Evolutionary conservation across 2,888 invertebrate species (phyloP), one percentile per base, ranked within the genome.

Genomic region (Sphinx pinastri): DNA sequence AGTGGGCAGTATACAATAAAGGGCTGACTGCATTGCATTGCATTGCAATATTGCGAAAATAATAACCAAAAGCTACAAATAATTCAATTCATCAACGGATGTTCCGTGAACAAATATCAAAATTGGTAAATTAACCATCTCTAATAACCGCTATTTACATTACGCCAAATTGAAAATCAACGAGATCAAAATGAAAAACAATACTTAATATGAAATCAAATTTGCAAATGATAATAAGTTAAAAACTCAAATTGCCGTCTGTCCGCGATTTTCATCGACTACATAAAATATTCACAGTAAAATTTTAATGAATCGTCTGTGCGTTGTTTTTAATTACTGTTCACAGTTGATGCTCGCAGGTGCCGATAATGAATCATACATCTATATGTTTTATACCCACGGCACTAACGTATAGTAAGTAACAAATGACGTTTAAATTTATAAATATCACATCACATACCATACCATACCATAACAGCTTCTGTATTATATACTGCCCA

Each of bases 241-340:
- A 83, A 82, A 79, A 78, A 73, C 79, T 76, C 71, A 79, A 85
- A 86, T 82, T 81, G 79, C 75, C 73, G 74, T 69, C 70, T 69
- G 73, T 77, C 77, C 76, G 73, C 60, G 69, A 70, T 73, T 77
- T 76, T 73, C 75, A 77, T 72, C 60, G 60, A 54, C 72, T 73
- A 72, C 68, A 68, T 70, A 74, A 77, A 77, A 78, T 77, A 77
- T 78, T 77, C 68, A 71, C 74, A 77, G 78, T 77, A 67, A 79
- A 76, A 77, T 79, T 78, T 79, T 79, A 80, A 81, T 83, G 73
- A 80, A 76, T 78, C 71, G 72, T 69, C 71, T 67, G 72, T 74
- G 72, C 70, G 72, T 71, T 72, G 66, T 69, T 77, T 81, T 79
- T 76, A 77, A 81, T 81, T 78, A 79, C 75, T 72, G 63, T 47